Evolutionary conservation across 23 tunicate species (phyloP).

Genomic region (Trididemnum miniatum): DNA sequence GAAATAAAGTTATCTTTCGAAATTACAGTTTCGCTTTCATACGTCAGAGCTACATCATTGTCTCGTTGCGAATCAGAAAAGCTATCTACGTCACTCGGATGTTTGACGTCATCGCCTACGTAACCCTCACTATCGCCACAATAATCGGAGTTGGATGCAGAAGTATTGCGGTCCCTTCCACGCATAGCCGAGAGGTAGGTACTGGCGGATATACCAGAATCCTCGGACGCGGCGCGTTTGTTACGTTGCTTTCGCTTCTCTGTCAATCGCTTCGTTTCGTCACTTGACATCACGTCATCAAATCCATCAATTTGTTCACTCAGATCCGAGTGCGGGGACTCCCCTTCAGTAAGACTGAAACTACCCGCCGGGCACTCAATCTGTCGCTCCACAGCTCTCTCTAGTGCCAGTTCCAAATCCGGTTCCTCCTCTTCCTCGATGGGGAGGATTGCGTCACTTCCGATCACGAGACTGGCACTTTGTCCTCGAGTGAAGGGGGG

Average conservation of each 20-base stretch:
- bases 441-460: conserved; percentile 45
- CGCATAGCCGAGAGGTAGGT: conserved; percentile 3
- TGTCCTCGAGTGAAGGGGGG: conserved; percentile 56
- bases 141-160: conserved; percentile 28
- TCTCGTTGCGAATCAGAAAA: neutral
- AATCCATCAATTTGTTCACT: conserved; percentile 20
- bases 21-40: neutral
- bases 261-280: neutral
- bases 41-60: neutral
- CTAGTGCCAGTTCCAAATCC: conserved; percentile 58
- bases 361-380: conserved; percentile 52
- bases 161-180: conserved; percentile 4
- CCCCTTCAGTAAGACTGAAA: conserved; percentile 1
- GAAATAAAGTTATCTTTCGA: too few species aligned
- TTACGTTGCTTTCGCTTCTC: conserved; percentile 30
- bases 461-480: conserved; percentile 20
- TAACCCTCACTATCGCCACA: conserved; percentile 32
- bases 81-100: neutral
- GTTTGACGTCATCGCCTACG: conserved; percentile 20
- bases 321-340: neutral
- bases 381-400: conserved; percentile 54
- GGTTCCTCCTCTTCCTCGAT: conserved; percentile 44
- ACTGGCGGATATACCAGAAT: conserved; percentile 62
- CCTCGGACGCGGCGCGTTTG: conserved; percentile 47
- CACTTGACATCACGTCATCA: conserved; percentile 36